These are phyloP conservation scores for Tribolium freemani DNA, from an alignment of 2,888 invertebrate species.

Conservation along the genomic window DNA sequence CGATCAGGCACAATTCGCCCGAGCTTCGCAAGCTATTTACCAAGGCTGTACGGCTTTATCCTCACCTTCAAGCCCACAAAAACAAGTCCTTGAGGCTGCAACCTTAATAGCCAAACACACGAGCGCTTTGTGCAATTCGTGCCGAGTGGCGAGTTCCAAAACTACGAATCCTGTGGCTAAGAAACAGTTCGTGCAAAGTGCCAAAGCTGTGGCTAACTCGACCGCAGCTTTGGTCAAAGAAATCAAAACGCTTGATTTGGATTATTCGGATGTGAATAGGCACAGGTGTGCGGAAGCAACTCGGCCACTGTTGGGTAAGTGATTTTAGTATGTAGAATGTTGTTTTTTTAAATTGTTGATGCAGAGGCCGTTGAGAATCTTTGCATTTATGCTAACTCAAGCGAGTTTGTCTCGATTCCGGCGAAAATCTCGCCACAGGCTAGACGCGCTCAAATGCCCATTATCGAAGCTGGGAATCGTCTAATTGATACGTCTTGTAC, in stretches of 20 bases:
- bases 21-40: conserved; percentile 92
- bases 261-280: conserved; percentile 84
- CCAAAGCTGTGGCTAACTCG: conserved; percentile 96
- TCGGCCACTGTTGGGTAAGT: conserved; percentile 75
- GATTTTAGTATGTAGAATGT: neutral
- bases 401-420: conserved; percentile 93
- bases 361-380: conserved; percentile 90
- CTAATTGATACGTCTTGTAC: conserved; percentile 89
- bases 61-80: conserved; percentile 81
- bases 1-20: conserved; percentile 88
- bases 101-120: conserved; percentile 97
- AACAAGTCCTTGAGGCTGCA: conserved; percentile 90
- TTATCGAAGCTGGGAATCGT: conserved; percentile 82
- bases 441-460: conserved; percentile 86
- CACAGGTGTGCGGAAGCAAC: conserved; percentile 84
- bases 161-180: conserved; percentile 93
- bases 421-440: conserved; percentile 92
- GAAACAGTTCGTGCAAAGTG: conserved; percentile 96
- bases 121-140: conserved; percentile 94
- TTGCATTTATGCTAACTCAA: conserved; percentile 92
- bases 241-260: conserved; percentile 90
- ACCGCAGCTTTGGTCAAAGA: conserved; percentile 95
- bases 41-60: conserved; percentile 86
- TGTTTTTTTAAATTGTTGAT: neutral
- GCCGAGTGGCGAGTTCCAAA: conserved; percentile 91